Conservation (phyloP, 2,113 vertebrate species). For the Echinops telfairi region DNA sequence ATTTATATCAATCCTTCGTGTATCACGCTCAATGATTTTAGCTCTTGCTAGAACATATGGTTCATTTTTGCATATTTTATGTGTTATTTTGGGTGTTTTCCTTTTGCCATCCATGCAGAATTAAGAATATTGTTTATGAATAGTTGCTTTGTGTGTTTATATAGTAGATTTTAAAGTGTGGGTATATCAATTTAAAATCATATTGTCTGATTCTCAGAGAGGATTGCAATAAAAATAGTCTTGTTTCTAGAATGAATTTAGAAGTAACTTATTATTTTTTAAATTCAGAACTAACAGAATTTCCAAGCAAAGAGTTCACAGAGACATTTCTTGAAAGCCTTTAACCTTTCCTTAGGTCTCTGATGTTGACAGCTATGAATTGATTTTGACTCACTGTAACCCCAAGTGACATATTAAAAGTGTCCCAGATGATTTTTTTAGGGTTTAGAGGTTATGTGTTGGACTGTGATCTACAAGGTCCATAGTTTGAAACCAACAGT, state of each 20-base stretch:
- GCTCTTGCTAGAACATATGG: neutral
- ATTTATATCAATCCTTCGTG: neutral
- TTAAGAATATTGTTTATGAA: neutral
- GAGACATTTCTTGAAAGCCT: neutral
- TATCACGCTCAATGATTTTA: neutral
- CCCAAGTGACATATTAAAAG: neutral
- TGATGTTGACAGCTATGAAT: neutral
- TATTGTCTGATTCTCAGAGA: neutral
- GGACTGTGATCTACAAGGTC: no score
- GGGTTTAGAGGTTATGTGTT: neutral
- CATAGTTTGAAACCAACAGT: no score
- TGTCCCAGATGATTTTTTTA: neutral
- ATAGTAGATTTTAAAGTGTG: constrained; percentile 11
- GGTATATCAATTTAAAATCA: neutral
- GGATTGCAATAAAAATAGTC: neutral
- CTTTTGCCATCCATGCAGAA: neutral
- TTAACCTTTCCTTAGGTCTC: constrained; percentile 16
- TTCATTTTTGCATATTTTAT: constrained; percentile 29
- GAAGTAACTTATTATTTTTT: constrained; percentile 11
- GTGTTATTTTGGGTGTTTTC: constrained; percentile 7
- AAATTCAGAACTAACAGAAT: neutral
- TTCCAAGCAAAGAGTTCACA: neutral
- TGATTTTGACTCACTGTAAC: neutral
- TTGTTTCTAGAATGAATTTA: constrained; percentile 11
- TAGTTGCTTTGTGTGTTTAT: neutral